These are phyloP conservation scores for Hirundichthys speculiger DNA, from an alignment of 2,113 vertebrate species.

Conservation along the genomic window DNA sequence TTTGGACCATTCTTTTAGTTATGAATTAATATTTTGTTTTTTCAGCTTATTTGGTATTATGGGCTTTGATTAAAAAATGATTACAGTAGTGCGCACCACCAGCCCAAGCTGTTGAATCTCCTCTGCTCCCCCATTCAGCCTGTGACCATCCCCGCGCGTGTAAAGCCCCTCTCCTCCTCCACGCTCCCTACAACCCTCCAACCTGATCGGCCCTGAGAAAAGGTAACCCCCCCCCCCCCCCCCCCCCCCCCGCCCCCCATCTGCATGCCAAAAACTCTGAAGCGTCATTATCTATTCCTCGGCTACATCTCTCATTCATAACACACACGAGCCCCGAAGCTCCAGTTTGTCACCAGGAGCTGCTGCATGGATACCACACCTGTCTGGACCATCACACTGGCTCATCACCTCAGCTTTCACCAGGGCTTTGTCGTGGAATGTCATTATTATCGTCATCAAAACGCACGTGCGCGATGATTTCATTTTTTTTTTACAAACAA, in stretches of 20 bases:
- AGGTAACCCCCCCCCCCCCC: slow-evolving; percentile 71
- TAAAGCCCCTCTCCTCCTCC: slow-evolving; percentile 15
- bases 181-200: slow-evolving; percentile 25
- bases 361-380: slow-evolving; percentile 53
- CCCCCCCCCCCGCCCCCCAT: too few relatives aligned
- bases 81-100: too few relatives aligned
- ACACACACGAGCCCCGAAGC: slow-evolving; percentile 23
- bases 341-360: slow-evolving; percentile 10
- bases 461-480: background rate
- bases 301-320: slow-evolving; percentile 25
- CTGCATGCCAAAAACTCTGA: slow-evolving; percentile 48
- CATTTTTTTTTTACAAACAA: too few relatives aligned
- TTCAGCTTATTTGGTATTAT: too few relatives aligned
- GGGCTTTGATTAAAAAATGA: too few relatives aligned
- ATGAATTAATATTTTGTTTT: too few relatives aligned
- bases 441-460: background rate
- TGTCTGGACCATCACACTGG: slow-evolving; percentile 43
- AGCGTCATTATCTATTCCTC: slow-evolving; percentile 26
- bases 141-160: too few relatives aligned
- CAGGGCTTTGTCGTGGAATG: background rate
- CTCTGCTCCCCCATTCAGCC: slow-evolving; percentile 13
- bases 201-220: slow-evolving; percentile 34
- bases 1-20: too few relatives aligned
- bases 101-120: too few relatives aligned
- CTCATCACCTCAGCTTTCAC: slow-evolving; percentile 9